phyloP scores from a whole-genome alignment of 2,113 vertebrate genomes.

The Elachura formosa region DNA sequence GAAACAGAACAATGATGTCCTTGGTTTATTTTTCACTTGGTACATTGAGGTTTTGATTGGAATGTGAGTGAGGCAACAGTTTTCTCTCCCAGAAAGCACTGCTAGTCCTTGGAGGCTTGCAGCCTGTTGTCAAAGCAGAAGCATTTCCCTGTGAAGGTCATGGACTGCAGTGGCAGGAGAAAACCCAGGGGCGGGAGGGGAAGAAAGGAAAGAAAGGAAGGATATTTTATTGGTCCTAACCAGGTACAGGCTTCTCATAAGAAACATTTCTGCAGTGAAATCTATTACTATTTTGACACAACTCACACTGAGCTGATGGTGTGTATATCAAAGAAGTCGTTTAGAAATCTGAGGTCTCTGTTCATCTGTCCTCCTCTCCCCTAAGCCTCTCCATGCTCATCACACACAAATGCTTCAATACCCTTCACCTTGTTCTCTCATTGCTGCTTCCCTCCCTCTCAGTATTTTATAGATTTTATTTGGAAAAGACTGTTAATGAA shows the following conservation, averaged over 20 bases:
- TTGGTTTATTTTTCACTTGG: conserved; percentile 72
- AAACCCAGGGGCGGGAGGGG: neutral
- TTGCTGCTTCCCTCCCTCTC: fast-evolving
- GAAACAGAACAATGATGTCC: conserved; percentile 69
- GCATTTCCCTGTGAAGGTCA: conserved; percentile 64
- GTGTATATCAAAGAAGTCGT: neutral
- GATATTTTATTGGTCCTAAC: conserved; percentile 16
- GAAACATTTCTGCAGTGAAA: conserved; percentile 14
- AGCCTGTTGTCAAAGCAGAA: conserved; percentile 63
- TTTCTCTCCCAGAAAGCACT: conserved; percentile 63
- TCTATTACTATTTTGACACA: conserved; percentile 18
- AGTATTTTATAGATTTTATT: neutral
- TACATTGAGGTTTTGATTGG: conserved; percentile 66
- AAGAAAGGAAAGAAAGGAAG: neutral
- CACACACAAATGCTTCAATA: neutral
- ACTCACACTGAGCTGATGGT: neutral
- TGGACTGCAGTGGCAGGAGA: neutral
- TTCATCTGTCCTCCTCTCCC: neutral
- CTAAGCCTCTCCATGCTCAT: neutral
- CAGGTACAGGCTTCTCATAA: conserved; percentile 1
- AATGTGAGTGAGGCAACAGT: conserved; percentile 57
- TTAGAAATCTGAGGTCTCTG: neutral
- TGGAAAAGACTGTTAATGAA: neutral
- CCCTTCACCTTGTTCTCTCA: neutral
- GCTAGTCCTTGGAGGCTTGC: conserved; percentile 56